Evolutionary conservation across 53 echinoderm and acorn worm species (phyloP).

Genomic region (Astropecten irregularis): DNA sequence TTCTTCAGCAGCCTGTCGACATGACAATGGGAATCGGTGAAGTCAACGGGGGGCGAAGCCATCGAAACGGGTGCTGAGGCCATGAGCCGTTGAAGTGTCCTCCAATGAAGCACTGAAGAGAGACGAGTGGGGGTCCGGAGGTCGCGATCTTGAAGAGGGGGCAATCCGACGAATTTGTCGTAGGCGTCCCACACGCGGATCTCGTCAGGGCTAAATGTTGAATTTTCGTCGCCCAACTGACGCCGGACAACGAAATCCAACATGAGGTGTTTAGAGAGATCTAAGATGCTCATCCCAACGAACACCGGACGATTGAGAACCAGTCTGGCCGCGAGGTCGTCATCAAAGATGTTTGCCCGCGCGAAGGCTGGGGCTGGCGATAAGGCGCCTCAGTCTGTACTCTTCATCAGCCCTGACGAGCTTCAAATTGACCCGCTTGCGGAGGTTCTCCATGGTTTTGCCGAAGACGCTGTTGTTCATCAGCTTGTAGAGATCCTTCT

Average conservation of each 20-base stretch:
- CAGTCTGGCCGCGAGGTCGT: too few species aligned
- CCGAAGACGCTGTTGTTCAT: too few species aligned
- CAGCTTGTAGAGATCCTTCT: too few species aligned
- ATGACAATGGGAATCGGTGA: constrained; percentile 24
- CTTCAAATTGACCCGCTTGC: too few species aligned
- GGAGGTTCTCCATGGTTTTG: too few species aligned
- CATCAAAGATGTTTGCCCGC: too few species aligned
- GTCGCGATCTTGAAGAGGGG: neutral
- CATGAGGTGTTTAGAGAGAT: too few species aligned
- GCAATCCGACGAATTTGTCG: constrained; percentile 27
- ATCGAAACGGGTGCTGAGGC: neutral
- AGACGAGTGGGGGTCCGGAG: constrained; percentile 6
- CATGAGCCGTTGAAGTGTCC: constrained; percentile 22
- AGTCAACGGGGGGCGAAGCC: neutral
- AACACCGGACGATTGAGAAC: too few species aligned
- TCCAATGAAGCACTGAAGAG: constrained; percentile 26
- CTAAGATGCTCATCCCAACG: too few species aligned
- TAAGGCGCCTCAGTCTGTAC: too few species aligned
- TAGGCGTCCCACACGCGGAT: constrained; percentile 15
- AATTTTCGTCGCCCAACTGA: constrained; percentile 33
- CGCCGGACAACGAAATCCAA: constrained; percentile 16
- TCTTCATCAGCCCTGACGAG: too few species aligned
- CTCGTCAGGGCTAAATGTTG: constrained; percentile 21
- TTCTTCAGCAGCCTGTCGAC: constrained; percentile 7
- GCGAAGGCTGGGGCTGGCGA: too few species aligned